phyloP scores from a whole-genome alignment of 2,797 vertebrate species.

The Hemibagrus guttatus region DNA sequence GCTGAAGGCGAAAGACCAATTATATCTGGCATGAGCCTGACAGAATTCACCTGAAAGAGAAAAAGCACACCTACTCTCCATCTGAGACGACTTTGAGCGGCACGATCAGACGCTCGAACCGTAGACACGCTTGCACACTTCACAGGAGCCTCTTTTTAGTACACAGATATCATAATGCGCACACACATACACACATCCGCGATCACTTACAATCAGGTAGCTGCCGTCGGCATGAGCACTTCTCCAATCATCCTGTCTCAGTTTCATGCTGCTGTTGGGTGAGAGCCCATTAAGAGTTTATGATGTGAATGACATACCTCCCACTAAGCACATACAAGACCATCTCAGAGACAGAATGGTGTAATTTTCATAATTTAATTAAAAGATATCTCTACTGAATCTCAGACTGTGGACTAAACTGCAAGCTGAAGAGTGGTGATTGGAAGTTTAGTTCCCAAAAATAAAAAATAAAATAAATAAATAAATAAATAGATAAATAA shows the following conservation, averaged over 20 bases:
- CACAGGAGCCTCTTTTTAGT: constrained; percentile 44
- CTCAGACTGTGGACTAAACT: background rate
- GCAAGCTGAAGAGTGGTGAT: too few species aligned
- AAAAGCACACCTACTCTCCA: constrained; percentile 42
- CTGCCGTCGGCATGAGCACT: constrained; percentile 65
- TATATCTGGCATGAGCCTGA: constrained; percentile 45
- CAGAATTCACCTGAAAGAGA: constrained; percentile 42
- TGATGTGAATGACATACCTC: background rate
- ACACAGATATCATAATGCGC: constrained; percentile 26
- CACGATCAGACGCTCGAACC: constrained; percentile 11
- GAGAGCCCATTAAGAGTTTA: background rate
- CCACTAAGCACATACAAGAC: background rate
- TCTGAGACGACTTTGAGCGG: constrained; percentile 38
- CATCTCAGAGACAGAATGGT: background rate
- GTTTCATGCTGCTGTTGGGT: constrained; percentile 55
- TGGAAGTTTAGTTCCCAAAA: background rate
- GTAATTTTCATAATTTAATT: background rate
- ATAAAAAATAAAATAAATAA: too few species aligned
- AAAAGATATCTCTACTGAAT: background rate
- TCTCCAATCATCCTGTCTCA: constrained; percentile 63
- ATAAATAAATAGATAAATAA: too few species aligned
- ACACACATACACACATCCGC: constrained; percentile 34
- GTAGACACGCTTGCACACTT: constrained; percentile 59
- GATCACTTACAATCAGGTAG: constrained; percentile 63
- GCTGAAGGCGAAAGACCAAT: constrained; percentile 41